Evolutionary conservation across 2,888 invertebrate species (phyloP).

Genomic region (Callyntrura sp.): DNA sequence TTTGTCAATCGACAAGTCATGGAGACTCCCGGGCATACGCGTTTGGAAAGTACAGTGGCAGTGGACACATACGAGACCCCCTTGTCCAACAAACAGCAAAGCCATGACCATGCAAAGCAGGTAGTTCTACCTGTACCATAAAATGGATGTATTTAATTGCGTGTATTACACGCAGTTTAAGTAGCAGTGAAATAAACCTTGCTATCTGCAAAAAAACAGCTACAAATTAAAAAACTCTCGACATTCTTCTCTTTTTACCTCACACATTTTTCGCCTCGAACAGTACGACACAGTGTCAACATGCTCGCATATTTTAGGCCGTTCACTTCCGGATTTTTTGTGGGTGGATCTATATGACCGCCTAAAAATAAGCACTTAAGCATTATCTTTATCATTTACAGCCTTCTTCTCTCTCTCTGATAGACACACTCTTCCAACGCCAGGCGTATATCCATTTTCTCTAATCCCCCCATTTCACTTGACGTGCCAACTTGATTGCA

Average conservation of each 20-base stretch:
- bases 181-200: too few relatives aligned
- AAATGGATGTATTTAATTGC: too few relatives aligned
- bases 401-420: background rate
- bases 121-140: too few relatives aligned
- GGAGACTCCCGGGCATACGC: conserved; percentile 41
- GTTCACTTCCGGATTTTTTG: conserved; percentile 58
- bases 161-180: too few relatives aligned
- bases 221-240: background rate
- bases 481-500: conserved; percentile 8
- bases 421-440: too few relatives aligned
- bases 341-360: background rate
- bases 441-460: background rate
- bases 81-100: too few relatives aligned
- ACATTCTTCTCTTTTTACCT: background rate
- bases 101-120: too few relatives aligned
- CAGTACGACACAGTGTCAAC: background rate
- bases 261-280: background rate
- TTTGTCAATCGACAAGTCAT: conserved; percentile 52
- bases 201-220: too few relatives aligned
- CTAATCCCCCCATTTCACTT: background rate
- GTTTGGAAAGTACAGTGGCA: background rate
- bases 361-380: background rate
- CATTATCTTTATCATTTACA: background rate
- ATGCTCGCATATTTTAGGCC: conserved; percentile 3
- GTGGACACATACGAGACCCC: background rate